Percentiles rank a stretch among this genome's conserved stretches.
phyloP scores from a whole-genome alignment of 1,140 invertebrate genomes.

The Nilaparvata lugens region DNA sequence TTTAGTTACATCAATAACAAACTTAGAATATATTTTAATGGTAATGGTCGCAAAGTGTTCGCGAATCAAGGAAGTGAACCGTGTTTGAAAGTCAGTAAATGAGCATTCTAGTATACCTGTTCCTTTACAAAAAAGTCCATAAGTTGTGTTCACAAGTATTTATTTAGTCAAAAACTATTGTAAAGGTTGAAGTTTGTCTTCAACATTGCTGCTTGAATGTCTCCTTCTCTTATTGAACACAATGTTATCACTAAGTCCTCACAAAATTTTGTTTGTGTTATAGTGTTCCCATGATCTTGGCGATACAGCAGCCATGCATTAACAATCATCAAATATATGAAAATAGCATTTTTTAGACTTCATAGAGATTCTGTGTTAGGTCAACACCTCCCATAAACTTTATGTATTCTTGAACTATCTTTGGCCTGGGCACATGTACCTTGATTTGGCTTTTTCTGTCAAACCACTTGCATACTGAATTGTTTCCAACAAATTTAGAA shows the following conservation, averaged over 20 bases:
- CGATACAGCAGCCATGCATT: not conserved
- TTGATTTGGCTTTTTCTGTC: not conserved
- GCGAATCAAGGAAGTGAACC: too few species aligned
- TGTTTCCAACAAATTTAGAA: not conserved
- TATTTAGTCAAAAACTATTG: too few species aligned
- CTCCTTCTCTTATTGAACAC: too few species aligned
- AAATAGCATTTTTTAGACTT: not conserved
- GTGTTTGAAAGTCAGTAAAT: too few species aligned
- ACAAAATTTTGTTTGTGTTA: not conserved
- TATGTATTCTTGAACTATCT: not conserved
- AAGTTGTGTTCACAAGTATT: too few species aligned
- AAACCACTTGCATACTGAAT: not conserved
- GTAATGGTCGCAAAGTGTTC: too few species aligned
- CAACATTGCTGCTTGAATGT: too few species aligned
- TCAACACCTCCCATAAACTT: not conserved
- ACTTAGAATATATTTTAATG: too few species aligned
- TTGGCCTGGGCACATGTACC: not conserved
- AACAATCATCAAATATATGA: not conserved
- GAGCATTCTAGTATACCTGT: too few species aligned
- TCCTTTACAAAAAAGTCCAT: too few species aligned
- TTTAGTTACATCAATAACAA: too few species aligned
- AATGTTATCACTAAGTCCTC: not conserved
- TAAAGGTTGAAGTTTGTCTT: too few species aligned
- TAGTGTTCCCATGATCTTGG: not conserved
- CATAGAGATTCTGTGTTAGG: not conserved